Percentiles rank a stretch among this genome's conserved stretches.
Conservation (phyloP, 1,140 invertebrate genomes). For the Lycorma delicatula region DNA sequence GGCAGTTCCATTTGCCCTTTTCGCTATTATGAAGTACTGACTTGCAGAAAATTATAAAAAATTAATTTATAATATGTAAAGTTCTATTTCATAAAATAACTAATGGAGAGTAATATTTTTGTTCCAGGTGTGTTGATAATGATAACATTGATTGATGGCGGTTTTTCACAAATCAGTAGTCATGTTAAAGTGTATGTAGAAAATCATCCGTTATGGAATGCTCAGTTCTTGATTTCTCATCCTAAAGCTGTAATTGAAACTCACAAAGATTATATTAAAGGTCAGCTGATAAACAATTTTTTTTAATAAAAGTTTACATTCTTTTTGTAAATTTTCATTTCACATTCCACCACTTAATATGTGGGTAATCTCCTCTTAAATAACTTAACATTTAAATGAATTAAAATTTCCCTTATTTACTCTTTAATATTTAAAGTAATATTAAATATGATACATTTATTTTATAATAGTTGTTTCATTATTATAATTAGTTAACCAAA, state of each 20-base stretch:
- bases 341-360: neutral
- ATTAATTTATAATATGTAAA: too few species aligned
- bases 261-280: conserved; percentile 65
- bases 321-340: neutral
- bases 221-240: conserved; percentile 60
- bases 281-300: conserved; percentile 27
- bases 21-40: too few species aligned
- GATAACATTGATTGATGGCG: conserved; percentile 52
- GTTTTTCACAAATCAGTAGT: conserved; percentile 62
- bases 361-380: too few species aligned
- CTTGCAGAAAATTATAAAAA: too few species aligned
- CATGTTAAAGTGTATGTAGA: conserved; percentile 51
- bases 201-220: conserved; percentile 65
- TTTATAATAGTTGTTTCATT: neutral
- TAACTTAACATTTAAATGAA: neutral
- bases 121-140: too few species aligned
- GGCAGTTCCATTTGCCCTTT: too few species aligned
- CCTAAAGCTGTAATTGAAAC: conserved; percentile 61
- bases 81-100: too few species aligned
- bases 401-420: neutral
- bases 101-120: too few species aligned
- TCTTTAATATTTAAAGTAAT: neutral
- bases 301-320: neutral
- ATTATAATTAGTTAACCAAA: neutral
- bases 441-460: neutral